Percentiles rank a stretch among this genome's conserved stretches.
phyloP scores from a whole-genome alignment of 2,888 invertebrate species.

The Allolobophora icterica region DNA sequence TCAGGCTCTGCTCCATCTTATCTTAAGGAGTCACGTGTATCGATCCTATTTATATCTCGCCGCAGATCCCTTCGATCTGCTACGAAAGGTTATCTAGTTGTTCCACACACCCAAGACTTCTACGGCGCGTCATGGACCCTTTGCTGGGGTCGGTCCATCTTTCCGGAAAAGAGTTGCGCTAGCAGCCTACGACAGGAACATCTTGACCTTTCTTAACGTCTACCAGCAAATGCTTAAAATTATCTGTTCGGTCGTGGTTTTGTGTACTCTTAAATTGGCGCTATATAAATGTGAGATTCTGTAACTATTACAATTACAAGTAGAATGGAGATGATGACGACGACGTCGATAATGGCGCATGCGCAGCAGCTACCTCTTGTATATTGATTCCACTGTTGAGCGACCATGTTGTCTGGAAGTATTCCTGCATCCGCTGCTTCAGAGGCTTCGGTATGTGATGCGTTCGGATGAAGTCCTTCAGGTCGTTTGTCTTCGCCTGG shows the following conservation, averaged over 20 bases:
- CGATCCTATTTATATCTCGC: too few relatives aligned
- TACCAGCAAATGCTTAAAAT: not conserved
- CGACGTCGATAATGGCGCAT: not conserved
- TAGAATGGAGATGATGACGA: not conserved
- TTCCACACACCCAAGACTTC: too few relatives aligned
- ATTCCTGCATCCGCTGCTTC: slow-evolving; percentile 94
- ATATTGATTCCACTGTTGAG: slow-evolving; percentile 95
- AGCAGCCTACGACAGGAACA: too few relatives aligned
- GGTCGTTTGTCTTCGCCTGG: slow-evolving; percentile 90
- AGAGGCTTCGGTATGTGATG: slow-evolving; percentile 94
- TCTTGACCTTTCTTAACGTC: not conserved
- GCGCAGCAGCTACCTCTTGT: slow-evolving; percentile 78
- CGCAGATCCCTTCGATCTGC: too few relatives aligned
- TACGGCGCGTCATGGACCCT: too few relatives aligned
- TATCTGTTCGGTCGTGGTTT: not conserved
- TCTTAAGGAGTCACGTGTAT: too few relatives aligned
- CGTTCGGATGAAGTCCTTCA: slow-evolving; percentile 90
- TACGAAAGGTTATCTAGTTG: too few relatives aligned
- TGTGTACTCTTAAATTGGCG: not conserved
- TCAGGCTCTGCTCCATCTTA: too few relatives aligned
- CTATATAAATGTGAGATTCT: not conserved
- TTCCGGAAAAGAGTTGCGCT: too few relatives aligned
- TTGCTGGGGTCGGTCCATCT: too few relatives aligned
- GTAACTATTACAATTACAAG: not conserved
- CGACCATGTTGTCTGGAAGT: slow-evolving; percentile 97